Evolutionary conservation across 2,113 vertebrate genomes (phyloP).

Genomic region (Cathartes aura): DNA sequence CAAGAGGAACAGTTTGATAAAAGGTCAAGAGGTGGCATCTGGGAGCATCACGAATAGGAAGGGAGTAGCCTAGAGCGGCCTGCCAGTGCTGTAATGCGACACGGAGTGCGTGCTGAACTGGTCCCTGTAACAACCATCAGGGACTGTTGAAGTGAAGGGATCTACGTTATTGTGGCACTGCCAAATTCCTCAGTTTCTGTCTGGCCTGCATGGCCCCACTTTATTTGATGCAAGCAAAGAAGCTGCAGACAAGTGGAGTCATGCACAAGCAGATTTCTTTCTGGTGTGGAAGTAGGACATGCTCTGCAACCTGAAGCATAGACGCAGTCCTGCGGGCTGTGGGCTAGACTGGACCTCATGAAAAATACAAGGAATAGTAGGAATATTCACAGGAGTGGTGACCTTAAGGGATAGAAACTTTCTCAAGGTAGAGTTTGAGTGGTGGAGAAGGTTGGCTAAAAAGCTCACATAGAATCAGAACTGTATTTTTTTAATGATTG

Average conservation of each 20-base stretch:
- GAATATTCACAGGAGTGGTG: neutral
- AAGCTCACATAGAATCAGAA: neutral
- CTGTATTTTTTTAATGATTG: neutral
- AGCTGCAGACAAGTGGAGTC: neutral
- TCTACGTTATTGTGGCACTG: neutral
- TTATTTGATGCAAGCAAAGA: neutral
- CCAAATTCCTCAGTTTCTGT: neutral
- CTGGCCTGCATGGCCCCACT: neutral
- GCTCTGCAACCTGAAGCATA: neutral
- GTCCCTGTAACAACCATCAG: neutral
- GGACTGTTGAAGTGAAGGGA: neutral
- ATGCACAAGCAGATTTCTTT: neutral
- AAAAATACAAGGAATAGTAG: neutral
- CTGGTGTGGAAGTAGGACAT: neutral
- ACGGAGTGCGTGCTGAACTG: rapidly evolving
- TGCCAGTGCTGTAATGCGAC: neutral
- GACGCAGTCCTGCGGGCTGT: rapidly evolving
- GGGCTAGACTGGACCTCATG: neutral
- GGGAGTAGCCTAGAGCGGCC: neutral
- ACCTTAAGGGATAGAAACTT: neutral
- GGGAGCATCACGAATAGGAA: neutral
- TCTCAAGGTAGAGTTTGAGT: too few relatives aligned
- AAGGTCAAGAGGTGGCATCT: neutral
- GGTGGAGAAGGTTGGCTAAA: neutral
- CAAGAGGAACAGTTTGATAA: neutral